Percentiles rank a stretch among this genome's conserved stretches.
phyloP scores from a whole-genome alignment of 2,888 invertebrate genomes.

The Ormia ochracea region DNA sequence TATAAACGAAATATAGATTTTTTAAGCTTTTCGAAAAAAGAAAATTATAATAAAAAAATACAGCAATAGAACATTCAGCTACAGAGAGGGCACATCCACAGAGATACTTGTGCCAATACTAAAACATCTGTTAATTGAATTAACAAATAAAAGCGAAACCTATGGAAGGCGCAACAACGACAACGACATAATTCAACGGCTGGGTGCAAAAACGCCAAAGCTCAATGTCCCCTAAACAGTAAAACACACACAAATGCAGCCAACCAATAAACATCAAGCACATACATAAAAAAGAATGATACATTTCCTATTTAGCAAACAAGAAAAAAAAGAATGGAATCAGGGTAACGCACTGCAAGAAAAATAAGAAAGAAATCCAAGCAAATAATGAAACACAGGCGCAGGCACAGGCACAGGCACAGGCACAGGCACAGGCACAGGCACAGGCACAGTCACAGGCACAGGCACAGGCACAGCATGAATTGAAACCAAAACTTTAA shows the following conservation, averaged over 20 bases:
- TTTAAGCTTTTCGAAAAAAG: conserved; percentile 51
- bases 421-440: too few species aligned
- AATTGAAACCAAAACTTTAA: conserved; percentile 15
- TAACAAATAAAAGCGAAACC: conserved; percentile 56
- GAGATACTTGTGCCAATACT: background rate
- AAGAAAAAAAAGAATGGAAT: conserved; percentile 39
- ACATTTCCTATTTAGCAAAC: conserved; percentile 59
- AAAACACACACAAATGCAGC: conserved; percentile 17
- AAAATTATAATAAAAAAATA: background rate
- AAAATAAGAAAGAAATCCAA: conserved; percentile 11
- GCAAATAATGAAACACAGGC: background rate
- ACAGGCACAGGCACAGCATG: too few species aligned
- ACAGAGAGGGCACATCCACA: background rate
- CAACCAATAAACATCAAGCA: background rate
- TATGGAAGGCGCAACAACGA: conserved; percentile 40
- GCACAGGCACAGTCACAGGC: too few species aligned
- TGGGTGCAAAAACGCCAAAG: conserved; percentile 62
- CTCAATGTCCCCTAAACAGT: conserved; percentile 68
- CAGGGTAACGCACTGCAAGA: conserved; percentile 60
- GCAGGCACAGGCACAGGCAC: too few species aligned
- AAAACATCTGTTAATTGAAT: conserved; percentile 54
- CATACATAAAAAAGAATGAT: conserved; percentile 24
- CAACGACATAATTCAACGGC: conserved; percentile 17
- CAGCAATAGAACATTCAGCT: background rate
- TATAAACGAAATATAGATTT: conserved; percentile 37